Evolutionary conservation across 2,888 invertebrate genomes (phyloP), one percentile per base, ranked within the genome.

Genomic region (Lamellibrachia columna): DNA sequence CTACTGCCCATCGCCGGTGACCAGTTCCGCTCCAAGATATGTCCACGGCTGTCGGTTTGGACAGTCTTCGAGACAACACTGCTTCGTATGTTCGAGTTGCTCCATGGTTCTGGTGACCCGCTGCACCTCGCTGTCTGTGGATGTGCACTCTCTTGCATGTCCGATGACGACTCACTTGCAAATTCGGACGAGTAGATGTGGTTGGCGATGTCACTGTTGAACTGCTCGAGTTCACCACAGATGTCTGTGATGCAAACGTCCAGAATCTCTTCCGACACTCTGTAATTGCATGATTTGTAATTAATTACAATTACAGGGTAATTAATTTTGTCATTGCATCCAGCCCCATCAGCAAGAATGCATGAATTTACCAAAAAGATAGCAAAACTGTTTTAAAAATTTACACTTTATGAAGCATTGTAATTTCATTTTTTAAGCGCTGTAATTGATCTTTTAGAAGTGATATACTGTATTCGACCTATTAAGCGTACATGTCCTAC

Each of bases 21-120:
- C 75, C 75, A 75, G 75, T 75, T 75, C 22, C 75, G 75, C 75
- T 75, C 75, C 75, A 75, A 75, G 75, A 75, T 75, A n/a, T 75
- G 75, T 75, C 75, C 22, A n/a, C 22, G 75, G 22, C 75, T 22
- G 75, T 75, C 75, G 75, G 75, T 22, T 22, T 15, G 75, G 22
- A 6, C 6, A 15, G 11, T 75, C 22, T 6, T 75, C 6, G 75
- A 75, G 11, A 75, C 15, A 22, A 15, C 22, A n/a, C 75, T 75
- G 22, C 75, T 15, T 15, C 11, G 15, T 75, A n/a, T n/a, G 6
- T 15, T 75, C 2, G 75, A 75, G 22, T 22, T 75, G 75, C 75
- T 75, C 22, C 6, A 15, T 75, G 75, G 75, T 22, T 75, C 75
- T 3, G 75, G 75, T 4, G 75, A 75, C 6, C 22, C n/a, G 75